These are phyloP conservation scores for Tetranychus cinnabarinus DNA, from an alignment of 1,140 invertebrate species.

Conservation along the genomic window DNA sequence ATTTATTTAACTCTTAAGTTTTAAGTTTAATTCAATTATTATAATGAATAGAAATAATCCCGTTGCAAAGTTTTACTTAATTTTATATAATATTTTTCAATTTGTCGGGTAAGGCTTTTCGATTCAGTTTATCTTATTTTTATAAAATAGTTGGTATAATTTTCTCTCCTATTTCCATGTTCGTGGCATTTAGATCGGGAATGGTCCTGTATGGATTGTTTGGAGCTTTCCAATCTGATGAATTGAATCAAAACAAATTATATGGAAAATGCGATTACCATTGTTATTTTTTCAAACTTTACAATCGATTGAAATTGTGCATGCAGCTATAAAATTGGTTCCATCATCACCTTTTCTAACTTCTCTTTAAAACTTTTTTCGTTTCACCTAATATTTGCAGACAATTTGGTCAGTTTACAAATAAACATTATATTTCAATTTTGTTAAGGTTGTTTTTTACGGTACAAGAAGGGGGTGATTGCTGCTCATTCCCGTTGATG, in stretches of 20 bases:
- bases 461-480: no score
- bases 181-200: neutral
- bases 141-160: neutral
- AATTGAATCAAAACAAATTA: neutral
- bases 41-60: no score
- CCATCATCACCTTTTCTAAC: slow-evolving; percentile 11
- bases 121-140: neutral
- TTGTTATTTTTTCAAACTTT: slow-evolving; percentile 8
- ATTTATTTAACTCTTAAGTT: no score
- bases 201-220: neutral
- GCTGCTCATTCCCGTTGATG: no score
- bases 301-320: slow-evolving; percentile 12
- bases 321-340: slow-evolving; percentile 12
- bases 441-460: no score
- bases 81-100: slow-evolving; percentile 5
- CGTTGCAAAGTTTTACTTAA: slow-evolving; percentile 5
- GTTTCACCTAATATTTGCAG: no score
- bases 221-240: neutral
- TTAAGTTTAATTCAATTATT: no score
- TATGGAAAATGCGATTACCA: neutral
- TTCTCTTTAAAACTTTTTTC: slow-evolving; percentile 7
- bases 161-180: neutral
- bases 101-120: slow-evolving; percentile 6
- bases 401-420: no score
- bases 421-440: no score